Conservation (phyloP, 2,113 vertebrate species). For the Colossoma macropomum region DNA sequence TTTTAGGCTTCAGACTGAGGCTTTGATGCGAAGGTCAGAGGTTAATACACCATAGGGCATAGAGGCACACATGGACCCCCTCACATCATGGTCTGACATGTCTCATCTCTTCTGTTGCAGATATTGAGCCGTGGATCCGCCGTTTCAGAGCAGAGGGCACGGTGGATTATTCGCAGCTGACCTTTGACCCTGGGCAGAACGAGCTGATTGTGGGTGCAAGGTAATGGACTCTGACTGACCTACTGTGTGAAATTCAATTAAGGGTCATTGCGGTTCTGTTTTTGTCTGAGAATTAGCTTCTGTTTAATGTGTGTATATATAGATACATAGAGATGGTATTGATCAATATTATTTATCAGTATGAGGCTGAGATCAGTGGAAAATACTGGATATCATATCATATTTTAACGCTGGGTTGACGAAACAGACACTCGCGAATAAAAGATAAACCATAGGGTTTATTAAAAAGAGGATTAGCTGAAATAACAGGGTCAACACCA, state of each 20-base stretch:
- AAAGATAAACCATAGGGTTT: no score
- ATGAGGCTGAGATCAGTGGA: no score
- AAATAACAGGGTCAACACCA: no score
- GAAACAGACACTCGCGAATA: no score
- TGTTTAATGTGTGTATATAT: background rate
- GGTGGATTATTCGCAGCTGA: conserved; percentile 96
- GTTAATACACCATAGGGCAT: conserved; percentile 71
- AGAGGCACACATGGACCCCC: conserved; percentile 23
- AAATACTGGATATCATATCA: no score
- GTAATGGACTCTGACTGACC: conserved; percentile 78
- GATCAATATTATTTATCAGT: no score
- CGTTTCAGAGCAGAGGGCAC: conserved; percentile 91
- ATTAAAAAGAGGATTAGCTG: no score
- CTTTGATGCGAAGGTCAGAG: conserved; percentile 64
- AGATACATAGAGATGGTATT: no score
- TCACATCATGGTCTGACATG: conserved; percentile 14
- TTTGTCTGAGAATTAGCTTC: background rate
- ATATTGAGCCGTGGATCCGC: conserved; percentile 93
- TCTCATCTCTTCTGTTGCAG: conserved; percentile 77
- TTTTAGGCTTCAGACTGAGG: conserved; percentile 19
- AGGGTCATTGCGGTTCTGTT: background rate
- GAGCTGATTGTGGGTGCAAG: conserved; percentile 97
- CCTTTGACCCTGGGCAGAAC: conserved; percentile 94
- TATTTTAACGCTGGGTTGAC: no score
- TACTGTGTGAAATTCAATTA: conserved; percentile 47